Percentiles rank a stretch among this genome's conserved stretches.
Conservation (phyloP, 1,140 invertebrate genomes). For the Rhagoletis zephyria region DNA sequence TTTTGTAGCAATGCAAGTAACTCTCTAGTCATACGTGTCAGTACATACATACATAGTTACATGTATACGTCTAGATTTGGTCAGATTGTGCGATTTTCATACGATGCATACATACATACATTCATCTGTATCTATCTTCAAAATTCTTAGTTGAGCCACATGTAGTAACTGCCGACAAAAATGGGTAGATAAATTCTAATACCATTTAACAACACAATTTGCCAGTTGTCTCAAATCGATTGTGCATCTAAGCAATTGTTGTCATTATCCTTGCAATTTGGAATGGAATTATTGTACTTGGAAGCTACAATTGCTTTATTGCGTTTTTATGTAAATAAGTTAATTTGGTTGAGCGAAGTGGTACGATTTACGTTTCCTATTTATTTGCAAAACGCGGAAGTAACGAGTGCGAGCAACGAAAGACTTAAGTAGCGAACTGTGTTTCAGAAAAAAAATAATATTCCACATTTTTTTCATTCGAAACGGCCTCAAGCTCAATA, state of each 20-base stretch:
- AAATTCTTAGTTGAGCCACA: too few relatives aligned
- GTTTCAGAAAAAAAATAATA: too few relatives aligned
- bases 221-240: slow-evolving; percentile 10
- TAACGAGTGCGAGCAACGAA: slow-evolving; percentile 61
- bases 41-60: not conserved
- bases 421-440: slow-evolving; percentile 67
- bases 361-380: not conserved
- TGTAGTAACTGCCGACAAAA: not conserved
- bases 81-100: not conserved
- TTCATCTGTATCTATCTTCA: too few relatives aligned
- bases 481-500: too few relatives aligned
- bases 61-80: not conserved
- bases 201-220: slow-evolving; percentile 17
- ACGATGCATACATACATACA: too few relatives aligned
- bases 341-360: slow-evolving; percentile 60
- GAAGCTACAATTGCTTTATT: not conserved
- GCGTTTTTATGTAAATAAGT: slow-evolving; percentile 64
- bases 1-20: not conserved
- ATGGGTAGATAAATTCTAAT: not conserved
- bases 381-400: not conserved
- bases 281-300: not conserved
- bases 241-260: slow-evolving; percentile 29
- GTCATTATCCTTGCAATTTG: not conserved
- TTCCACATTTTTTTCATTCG: too few relatives aligned
- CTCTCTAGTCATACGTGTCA: not conserved